Percentiles rank a stretch among this genome's conserved stretches.
Evolutionary conservation across 1,140 invertebrate genomes (phyloP).

Genomic region (Reticulitermes speratus): DNA sequence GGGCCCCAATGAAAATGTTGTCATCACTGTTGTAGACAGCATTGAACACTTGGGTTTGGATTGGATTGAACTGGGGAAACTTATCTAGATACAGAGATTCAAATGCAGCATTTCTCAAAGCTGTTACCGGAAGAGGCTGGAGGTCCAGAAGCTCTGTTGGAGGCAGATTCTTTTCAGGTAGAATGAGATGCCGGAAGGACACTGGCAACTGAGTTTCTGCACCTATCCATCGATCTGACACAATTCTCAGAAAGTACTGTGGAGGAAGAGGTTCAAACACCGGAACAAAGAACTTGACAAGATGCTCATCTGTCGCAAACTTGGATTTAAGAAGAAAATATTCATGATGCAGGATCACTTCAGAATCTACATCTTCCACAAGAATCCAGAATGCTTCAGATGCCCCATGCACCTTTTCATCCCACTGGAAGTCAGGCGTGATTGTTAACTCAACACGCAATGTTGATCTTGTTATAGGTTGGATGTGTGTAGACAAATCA

Average conservation of each 20-base stretch:
- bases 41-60: slow-evolving; percentile 99
- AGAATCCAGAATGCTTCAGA: slow-evolving; percentile 99
- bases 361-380: slow-evolving; percentile 97
- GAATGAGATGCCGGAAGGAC: slow-evolving; percentile 94
- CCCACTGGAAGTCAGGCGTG: slow-evolving; percentile 99
- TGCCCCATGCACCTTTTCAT: slow-evolving; percentile 93
- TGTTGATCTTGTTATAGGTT: slow-evolving; percentile 95
- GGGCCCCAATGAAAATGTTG: slow-evolving; percentile 97
- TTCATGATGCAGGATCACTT: slow-evolving; percentile 95
- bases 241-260: slow-evolving; percentile 88
- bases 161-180: slow-evolving; percentile 97
- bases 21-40: slow-evolving; percentile 98
- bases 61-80: slow-evolving; percentile 96
- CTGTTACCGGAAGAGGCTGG: slow-evolving; percentile 90
- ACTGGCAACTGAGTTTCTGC: slow-evolving; percentile 96
- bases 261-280: slow-evolving; percentile 98
- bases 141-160: slow-evolving; percentile 98
- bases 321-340: slow-evolving; percentile 96
- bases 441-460: slow-evolving; percentile 94
- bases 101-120: slow-evolving; percentile 78
- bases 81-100: slow-evolving; percentile 83
- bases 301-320: slow-evolving; percentile 91
- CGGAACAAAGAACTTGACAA: slow-evolving; percentile 97
- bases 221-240: slow-evolving; percentile 74
- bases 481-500: slow-evolving; percentile 92